A percentile compares a stretch with the other conserved stretches of the same genome.
These are phyloP conservation scores for Leptopilina syphax DNA, from an alignment of 2,888 invertebrate genomes.

Conservation along the genomic window DNA sequence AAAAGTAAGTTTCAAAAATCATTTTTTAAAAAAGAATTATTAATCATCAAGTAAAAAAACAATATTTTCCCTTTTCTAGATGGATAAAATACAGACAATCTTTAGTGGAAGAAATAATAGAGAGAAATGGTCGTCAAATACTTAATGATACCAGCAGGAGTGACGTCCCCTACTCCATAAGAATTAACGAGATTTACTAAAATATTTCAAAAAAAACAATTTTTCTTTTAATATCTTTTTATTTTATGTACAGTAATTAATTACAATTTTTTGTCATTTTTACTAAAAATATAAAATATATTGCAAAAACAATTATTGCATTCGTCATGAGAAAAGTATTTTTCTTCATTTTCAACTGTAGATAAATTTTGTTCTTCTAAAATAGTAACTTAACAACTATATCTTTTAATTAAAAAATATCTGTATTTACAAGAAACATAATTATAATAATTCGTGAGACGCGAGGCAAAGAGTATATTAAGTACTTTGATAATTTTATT, in stretches of 20 bases:
- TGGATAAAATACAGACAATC: constrained; percentile 80
- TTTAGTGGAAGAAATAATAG: constrained; percentile 78
- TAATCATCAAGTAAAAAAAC: too few relatives aligned
- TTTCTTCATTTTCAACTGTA: too few relatives aligned
- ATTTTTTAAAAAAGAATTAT: too few relatives aligned
- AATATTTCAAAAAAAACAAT: neutral
- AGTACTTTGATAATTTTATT: constrained; percentile 1
- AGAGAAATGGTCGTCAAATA: constrained; percentile 75
- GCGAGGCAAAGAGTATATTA: neutral
- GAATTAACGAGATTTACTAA: constrained; percentile 77
- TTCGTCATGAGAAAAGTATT: too few relatives aligned
- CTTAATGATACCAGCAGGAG: constrained; percentile 80
- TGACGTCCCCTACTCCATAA: constrained; percentile 83
- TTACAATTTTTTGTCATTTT: too few relatives aligned
- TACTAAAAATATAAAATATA: too few relatives aligned
- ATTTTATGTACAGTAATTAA: too few relatives aligned
- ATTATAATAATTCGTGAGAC: neutral
- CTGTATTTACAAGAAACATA: neutral
- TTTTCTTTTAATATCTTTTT: neutral
- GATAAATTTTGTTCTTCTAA: too few relatives aligned
- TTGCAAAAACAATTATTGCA: too few relatives aligned
- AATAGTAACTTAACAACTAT: neutral
- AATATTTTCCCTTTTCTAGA: constrained; percentile 58
- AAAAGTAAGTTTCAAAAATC: too few relatives aligned
- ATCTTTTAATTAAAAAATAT: neutral